Conservation (phyloP, 2,113 vertebrate species). For the Apus apus region DNA sequence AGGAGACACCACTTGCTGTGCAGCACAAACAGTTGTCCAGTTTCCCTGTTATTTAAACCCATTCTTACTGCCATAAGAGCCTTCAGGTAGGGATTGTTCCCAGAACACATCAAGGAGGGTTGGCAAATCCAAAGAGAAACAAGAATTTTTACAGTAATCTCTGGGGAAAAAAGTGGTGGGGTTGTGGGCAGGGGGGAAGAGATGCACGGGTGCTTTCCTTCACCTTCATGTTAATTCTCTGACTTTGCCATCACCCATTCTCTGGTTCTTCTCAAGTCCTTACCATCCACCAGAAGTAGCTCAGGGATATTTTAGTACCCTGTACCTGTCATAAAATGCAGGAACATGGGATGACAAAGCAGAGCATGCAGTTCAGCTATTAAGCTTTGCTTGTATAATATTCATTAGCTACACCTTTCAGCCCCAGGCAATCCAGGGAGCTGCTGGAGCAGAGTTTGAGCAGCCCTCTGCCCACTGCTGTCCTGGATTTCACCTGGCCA, state of each 20-base stretch:
- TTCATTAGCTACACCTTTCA: slow-evolving; percentile 20
- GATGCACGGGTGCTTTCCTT: neutral
- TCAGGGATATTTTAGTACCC: neutral
- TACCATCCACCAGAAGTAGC: neutral
- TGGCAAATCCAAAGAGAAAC: neutral
- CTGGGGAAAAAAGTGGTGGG: neutral
- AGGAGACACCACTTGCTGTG: neutral
- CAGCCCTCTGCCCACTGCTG: neutral
- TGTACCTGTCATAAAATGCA: neutral
- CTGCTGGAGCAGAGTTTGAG: neutral
- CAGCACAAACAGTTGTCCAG: neutral
- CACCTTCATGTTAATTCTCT: fast-evolving
- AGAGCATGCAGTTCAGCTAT: neutral
- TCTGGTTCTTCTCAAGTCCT: neutral
- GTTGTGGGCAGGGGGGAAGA: neutral
- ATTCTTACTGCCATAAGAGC: neutral
- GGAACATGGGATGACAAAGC: slow-evolving; percentile 1
- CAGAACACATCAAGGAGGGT: neutral
- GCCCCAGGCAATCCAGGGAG: neutral
- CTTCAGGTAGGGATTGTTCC: neutral
- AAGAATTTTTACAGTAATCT: neutral
- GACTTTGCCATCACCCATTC: neutral
- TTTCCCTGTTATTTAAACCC: neutral
- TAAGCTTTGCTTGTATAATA: slow-evolving; percentile 11
- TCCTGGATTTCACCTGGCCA: neutral